Percentiles rank a stretch among this genome's conserved stretches.
phyloP scores from a whole-genome alignment of 1,140 invertebrate species.

The Drosophila lowei region DNA sequence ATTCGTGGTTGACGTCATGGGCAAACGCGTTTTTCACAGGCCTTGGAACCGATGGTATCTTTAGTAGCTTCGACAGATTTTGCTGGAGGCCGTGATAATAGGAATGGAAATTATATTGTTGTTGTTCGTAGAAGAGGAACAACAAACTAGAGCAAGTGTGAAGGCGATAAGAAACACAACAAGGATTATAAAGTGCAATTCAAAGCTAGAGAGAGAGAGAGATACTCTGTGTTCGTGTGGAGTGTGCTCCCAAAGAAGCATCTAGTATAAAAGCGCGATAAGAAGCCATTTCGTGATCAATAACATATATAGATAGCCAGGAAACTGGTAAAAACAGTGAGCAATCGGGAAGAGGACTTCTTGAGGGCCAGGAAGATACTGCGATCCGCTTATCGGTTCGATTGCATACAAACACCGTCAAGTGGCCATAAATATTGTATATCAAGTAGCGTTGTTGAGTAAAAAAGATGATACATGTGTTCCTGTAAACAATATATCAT shows the following conservation, averaged over 20 bases:
- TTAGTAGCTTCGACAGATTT: slow-evolving; percentile 47
- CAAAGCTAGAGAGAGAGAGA: slow-evolving; percentile 27
- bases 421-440: slow-evolving; percentile 27
- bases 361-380: slow-evolving; percentile 5
- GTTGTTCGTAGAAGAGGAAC: background rate
- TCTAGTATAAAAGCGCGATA: slow-evolving; percentile 28
- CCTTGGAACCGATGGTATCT: slow-evolving; percentile 23
- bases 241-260: background rate
- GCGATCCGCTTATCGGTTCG: slow-evolving; percentile 3
- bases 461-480: too few species aligned
- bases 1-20: slow-evolving; percentile 42
- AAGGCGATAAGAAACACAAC: slow-evolving; percentile 34
- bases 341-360: slow-evolving; percentile 2
- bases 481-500: too few species aligned
- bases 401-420: slow-evolving; percentile 19
- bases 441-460: slow-evolving; percentile 13
- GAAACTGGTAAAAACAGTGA: too few species aligned
- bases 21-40: slow-evolving; percentile 2
- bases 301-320: too few species aligned
- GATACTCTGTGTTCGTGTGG: background rate
- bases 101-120: background rate
- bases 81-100: slow-evolving; percentile 11
- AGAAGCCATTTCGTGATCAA: slow-evolving; percentile 1
- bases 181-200: slow-evolving; percentile 66
- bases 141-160: slow-evolving; percentile 34